Conservation (phyloP, 64 coral and sea anemone species). For the Pocillopora verrucosa region DNA sequence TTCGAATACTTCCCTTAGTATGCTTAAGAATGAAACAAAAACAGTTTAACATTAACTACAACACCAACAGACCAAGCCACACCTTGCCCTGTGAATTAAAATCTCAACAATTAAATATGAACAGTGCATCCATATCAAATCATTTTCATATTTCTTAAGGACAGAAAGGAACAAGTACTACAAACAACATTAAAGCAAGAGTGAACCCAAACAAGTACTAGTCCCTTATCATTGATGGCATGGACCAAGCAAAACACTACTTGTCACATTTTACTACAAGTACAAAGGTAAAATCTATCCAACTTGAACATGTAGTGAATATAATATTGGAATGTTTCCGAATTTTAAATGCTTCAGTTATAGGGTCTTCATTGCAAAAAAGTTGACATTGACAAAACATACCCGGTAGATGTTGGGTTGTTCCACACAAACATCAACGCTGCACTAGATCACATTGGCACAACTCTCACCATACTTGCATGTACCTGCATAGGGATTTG, state of each 20-base stretch:
- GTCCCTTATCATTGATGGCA: not conserved
- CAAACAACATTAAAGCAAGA: not conserved
- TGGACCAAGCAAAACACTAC: not conserved
- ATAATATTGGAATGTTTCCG: not conserved
- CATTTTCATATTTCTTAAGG: not conserved
- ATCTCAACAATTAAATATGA: not conserved
- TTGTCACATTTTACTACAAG: not conserved
- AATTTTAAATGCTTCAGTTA: too few species aligned
- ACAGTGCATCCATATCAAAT: too few species aligned
- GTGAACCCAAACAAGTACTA: not conserved
- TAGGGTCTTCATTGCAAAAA: too few species aligned
- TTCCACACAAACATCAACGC: too few species aligned
- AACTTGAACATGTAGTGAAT: too few species aligned
- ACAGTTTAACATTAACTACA: too few species aligned
- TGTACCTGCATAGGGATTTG: too few species aligned
- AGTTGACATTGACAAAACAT: too few species aligned
- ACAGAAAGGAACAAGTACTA: slow-evolving; percentile 1
- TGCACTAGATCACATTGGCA: too few species aligned
- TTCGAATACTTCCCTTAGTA: too few species aligned
- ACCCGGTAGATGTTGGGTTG: too few species aligned
- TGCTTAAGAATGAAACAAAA: too few species aligned
- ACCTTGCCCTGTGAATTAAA: not conserved
- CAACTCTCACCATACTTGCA: not conserved
- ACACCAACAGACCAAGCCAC: not conserved
- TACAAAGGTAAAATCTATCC: not conserved